Conservation (phyloP, 2,797 vertebrate species). For the Cynodonichthys magdalenae region DNA sequence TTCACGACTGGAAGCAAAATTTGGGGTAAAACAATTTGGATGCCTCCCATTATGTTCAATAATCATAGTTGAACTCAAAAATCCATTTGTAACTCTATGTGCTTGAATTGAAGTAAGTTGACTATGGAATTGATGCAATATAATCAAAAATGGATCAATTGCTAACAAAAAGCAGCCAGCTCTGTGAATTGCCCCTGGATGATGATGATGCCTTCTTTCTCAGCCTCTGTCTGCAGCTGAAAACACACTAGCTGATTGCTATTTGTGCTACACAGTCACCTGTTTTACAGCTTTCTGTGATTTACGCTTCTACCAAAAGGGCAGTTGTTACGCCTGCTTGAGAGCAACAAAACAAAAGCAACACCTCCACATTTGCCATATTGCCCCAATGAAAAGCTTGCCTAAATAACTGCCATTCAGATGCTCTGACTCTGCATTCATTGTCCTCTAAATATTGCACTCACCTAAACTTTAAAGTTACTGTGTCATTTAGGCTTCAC, state of each 20-base stretch:
- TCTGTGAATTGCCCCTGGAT: slow-evolving; percentile 15
- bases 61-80: neutral
- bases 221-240: slow-evolving; percentile 24
- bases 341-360: slow-evolving; percentile 38
- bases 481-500: slow-evolving; percentile 36
- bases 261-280: slow-evolving; percentile 25
- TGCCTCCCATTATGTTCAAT: slow-evolving; percentile 19
- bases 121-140: neutral
- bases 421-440: slow-evolving; percentile 18
- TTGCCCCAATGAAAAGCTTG: slow-evolving; percentile 28
- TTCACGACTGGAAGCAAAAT: slow-evolving; percentile 44
- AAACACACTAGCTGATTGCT: slow-evolving; percentile 30
- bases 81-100: neutral
- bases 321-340: slow-evolving; percentile 46
- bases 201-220: slow-evolving; percentile 17
- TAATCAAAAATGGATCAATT: too few relatives aligned
- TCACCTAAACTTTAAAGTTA: slow-evolving; percentile 55
- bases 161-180: too few relatives aligned
- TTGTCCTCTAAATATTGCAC: slow-evolving; percentile 53
- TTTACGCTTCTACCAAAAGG: slow-evolving; percentile 57
- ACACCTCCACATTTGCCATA: slow-evolving; percentile 66
- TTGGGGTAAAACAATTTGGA: slow-evolving; percentile 32
- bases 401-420: slow-evolving; percentile 22
- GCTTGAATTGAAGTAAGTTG: neutral
- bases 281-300: slow-evolving; percentile 33